Conservation (phyloP, 1,140 invertebrate genomes). For the Papilio machaon region DNA sequence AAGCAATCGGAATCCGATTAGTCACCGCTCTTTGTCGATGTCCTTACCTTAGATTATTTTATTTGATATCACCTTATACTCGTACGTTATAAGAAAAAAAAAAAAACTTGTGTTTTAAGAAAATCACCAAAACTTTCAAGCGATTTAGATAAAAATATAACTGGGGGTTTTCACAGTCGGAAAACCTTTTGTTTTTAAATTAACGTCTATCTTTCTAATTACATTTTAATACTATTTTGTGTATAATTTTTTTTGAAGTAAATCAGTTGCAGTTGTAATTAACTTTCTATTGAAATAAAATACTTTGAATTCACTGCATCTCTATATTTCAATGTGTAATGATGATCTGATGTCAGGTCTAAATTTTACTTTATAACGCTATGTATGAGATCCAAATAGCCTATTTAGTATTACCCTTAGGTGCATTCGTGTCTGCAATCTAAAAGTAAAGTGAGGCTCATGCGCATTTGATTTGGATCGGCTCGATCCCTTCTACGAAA, state of each 20-base stretch:
- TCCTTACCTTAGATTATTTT: conserved; percentile 20
- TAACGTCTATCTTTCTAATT: no score
- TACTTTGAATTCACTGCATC: not conserved
- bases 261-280: not conserved
- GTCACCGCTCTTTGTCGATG: not conserved
- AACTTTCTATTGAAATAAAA: not conserved
- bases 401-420: conserved; percentile 65
- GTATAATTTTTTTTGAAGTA: no score
- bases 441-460: conserved; percentile 65
- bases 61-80: not conserved
- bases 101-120: not conserved
- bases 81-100: not conserved
- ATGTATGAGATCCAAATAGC: conserved; percentile 53
- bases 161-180: no score
- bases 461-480: conserved; percentile 78
- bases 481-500: conserved; percentile 70
- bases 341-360: conserved; percentile 39
- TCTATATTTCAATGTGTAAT: conserved; percentile 35
- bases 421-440: conserved; percentile 58
- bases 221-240: no score
- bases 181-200: no score
- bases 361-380: conserved; percentile 45
- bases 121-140: not conserved
- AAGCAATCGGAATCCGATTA: conserved; percentile 11
- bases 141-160: no score